Evolutionary conservation across 2,888 invertebrate genomes (phyloP).

Genomic region (Caenorhabditis sulstoni): DNA sequence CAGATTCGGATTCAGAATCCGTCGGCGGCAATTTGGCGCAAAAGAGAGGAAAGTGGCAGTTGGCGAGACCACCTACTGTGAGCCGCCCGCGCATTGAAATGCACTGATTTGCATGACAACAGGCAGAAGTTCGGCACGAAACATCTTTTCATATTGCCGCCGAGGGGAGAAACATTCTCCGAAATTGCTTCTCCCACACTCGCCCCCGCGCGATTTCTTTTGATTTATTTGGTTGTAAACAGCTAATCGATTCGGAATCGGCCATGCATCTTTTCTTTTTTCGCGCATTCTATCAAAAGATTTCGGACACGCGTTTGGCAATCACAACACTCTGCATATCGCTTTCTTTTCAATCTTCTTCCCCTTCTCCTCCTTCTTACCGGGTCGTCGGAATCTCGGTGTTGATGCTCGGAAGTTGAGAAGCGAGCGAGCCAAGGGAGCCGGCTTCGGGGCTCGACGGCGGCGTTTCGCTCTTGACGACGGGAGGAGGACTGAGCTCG

Average conservation of each 20-base stretch:
- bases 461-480: constrained; percentile 40
- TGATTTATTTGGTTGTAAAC: constrained; percentile 52
- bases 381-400: constrained; percentile 9
- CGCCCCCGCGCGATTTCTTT: background rate
- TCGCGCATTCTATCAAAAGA: constrained; percentile 49
- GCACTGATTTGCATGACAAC: constrained; percentile 53
- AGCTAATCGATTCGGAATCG: constrained; percentile 41
- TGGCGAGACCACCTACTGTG: constrained; percentile 46
- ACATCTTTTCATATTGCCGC: constrained; percentile 57
- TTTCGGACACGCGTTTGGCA: constrained; percentile 5
- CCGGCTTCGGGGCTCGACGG: constrained; percentile 53
- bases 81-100: constrained; percentile 30
- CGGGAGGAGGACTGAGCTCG: constrained; percentile 16
- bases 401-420: constrained; percentile 39
- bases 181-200: constrained; percentile 32
- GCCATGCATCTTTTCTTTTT: constrained; percentile 31
- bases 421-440: constrained; percentile 36
- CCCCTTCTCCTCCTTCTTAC: constrained; percentile 12
- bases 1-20: constrained; percentile 5
- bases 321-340: constrained; percentile 8
- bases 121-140: constrained; percentile 1
- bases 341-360: too few species aligned
- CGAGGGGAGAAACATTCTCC: background rate
- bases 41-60: constrained; percentile 46
- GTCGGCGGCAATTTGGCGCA: constrained; percentile 42